Base-by-base conservation (phyloP, 2,113 vertebrate species). In the Melanotaenia duboulayi region DNA sequence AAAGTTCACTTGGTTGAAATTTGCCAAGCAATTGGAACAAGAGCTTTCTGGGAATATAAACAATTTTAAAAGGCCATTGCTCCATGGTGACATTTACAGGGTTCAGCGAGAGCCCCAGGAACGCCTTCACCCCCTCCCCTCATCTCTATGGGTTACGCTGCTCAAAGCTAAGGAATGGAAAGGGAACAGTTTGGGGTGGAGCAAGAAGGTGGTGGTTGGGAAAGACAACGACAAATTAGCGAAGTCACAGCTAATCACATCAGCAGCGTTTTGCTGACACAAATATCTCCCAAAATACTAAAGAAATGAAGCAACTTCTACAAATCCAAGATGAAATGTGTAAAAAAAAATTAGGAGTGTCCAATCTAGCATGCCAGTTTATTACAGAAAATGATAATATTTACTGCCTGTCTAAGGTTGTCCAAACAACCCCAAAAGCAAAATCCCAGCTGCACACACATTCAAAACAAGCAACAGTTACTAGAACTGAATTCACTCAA, bases 131-230 rank as follows among this genome's bases (percentile, higher is more conserved):
- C 20, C 24, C n/a, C 24, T 14, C 4, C 67, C 57, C 16, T 72
- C 65, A 92, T 95, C 84, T n/a, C 94, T 71, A 91, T 20, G 92
- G 93, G 94, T 90, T 93, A 94, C 93, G 16, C 76, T 74, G 76
- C 64, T 74, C 65, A 6, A 60, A 70, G 77, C 89, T 69, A 57
- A 92, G 85, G 94, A 95, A 95, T 94, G 93, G 81, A 65, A 58
- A 20, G 65, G 83, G 70, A 92, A 90, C 82, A 91, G 85, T 75
- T 49, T 62, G 81, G 83, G 89, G 73, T 76, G 79, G 82, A 71
- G 74, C 62, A 50, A 82, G 74, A 87, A 80, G 76, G 81, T 85
- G 80, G 78, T 63, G 60, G 72, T 60, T 50, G 50, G 66, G 50
- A 66, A 75, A 65, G 67, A 68, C 17, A 28, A 48, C 69, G 80